Evolutionary conservation across 2,113 vertebrate genomes (phyloP).

Genomic region (Carassius carassius): DNA sequence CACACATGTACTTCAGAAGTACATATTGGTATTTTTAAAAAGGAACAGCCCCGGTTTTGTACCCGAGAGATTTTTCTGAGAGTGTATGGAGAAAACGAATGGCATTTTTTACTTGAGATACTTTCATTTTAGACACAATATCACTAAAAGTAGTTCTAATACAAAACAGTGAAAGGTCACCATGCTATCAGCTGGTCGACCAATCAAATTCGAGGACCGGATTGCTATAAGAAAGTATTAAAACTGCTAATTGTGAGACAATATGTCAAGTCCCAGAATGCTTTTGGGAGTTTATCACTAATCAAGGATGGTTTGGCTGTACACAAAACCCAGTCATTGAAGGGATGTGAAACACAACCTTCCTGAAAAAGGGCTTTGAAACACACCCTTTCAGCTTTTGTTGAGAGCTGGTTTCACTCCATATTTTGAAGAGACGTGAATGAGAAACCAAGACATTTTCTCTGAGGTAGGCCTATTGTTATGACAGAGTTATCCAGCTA

Average conservation of each 20-base stretch:
- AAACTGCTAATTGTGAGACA: constrained; percentile 15
- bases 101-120: not conserved
- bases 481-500: not conserved
- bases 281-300: constrained; percentile 41
- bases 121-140: not conserved
- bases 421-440: constrained; percentile 22
- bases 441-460: constrained; percentile 6
- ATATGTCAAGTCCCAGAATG: not conserved
- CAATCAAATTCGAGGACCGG: not conserved
- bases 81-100: not conserved
- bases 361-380: constrained; percentile 24
- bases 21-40: too few species aligned
- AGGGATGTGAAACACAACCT: constrained; percentile 49
- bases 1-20: too few species aligned
- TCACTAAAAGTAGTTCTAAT: not conserved
- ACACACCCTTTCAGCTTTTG: constrained; percentile 22
- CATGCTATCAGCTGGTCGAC: not conserved
- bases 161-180: not conserved
- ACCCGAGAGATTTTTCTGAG: too few species aligned
- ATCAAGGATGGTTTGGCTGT: constrained; percentile 20
- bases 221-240: not conserved
- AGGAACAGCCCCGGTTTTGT: too few species aligned
- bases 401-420: constrained; percentile 23
- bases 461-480: not conserved
- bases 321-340: constrained; percentile 44